These are phyloP conservation scores for Heliocidaris tuberculata DNA, from an alignment of 35 echinoderm and acorn worm genomes.

Conservation along the genomic window DNA sequence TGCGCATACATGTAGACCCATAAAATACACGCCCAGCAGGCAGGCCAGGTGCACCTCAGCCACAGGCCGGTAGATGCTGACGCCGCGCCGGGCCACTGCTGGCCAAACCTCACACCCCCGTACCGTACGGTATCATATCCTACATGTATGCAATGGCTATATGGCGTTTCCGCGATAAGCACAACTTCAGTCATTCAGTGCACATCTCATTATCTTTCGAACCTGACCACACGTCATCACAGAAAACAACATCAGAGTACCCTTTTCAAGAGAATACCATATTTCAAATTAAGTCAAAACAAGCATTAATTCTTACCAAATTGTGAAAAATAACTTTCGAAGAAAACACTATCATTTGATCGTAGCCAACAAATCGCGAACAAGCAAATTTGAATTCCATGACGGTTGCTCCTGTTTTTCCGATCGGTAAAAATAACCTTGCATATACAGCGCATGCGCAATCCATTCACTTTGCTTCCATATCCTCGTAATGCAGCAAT, in stretches of 20 bases:
- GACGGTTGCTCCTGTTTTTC: constrained; percentile 31
- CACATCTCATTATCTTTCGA: constrained; percentile 30
- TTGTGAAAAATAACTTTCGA: not conserved
- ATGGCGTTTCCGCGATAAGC: not conserved
- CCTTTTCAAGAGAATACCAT: not conserved
- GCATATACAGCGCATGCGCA: not conserved
- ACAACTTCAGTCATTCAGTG: constrained; percentile 15
- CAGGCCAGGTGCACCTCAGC: not conserved
- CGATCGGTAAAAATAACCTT: not conserved
- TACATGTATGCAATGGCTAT: not conserved
- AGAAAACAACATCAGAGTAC: not conserved
- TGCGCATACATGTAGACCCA: too few species aligned
- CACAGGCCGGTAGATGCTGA: not conserved
- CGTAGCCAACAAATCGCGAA: constrained; percentile 19
- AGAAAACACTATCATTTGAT: not conserved
- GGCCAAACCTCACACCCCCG: not conserved
- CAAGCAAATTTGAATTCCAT: constrained; percentile 38
- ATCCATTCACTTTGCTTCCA: not conserved
- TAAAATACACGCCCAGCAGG: not conserved
- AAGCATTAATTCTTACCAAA: not conserved
- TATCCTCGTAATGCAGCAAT: too few species aligned
- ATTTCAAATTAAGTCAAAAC: not conserved
- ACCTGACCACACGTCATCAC: constrained; percentile 14
- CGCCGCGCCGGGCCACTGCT: not conserved
- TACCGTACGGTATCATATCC: not conserved